Conservation (phyloP, 2,797 vertebrate species). For the Xenops minutus region DNA sequence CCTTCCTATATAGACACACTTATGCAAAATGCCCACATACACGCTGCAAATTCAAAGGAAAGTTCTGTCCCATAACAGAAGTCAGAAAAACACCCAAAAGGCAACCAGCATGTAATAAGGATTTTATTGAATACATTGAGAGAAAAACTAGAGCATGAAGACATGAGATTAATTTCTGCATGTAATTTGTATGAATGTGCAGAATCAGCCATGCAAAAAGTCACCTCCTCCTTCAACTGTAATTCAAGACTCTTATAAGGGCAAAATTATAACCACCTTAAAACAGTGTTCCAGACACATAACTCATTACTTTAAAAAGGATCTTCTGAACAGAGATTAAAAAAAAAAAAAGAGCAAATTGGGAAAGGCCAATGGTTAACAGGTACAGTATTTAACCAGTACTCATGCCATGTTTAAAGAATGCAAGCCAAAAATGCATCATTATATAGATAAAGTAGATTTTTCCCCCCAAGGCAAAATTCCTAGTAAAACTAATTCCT, state of each 20-base stretch:
- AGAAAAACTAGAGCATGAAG: slow-evolving; percentile 22
- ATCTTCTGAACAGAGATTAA: not conserved
- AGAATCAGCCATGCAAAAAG: slow-evolving; percentile 25
- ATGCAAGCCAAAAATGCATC: slow-evolving; percentile 39
- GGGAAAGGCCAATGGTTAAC: not conserved
- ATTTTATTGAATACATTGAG: slow-evolving; percentile 61
- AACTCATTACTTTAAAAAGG: not conserved
- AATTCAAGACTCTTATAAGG: not conserved
- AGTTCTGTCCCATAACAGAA: not conserved
- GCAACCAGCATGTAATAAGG: not conserved
- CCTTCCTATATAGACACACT: not conserved
- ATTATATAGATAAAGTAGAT: not conserved
- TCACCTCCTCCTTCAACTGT: not conserved
- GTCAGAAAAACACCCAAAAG: not conserved
- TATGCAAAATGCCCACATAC: not conserved
- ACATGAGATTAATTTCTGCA: not conserved
- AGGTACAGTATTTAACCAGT: not conserved
- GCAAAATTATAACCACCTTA: not conserved
- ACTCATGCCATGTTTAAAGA: slow-evolving; percentile 40
- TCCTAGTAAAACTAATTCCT: not conserved
- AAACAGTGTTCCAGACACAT: slow-evolving; percentile 31
- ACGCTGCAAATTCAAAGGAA: not conserved
- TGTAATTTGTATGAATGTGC: not conserved
- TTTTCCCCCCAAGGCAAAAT: slow-evolving; percentile 5
- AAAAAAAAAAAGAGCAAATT: not conserved